Conservation (phyloP, 37 sponge, comb jelly and placozoan genomes). For the Axinella damicornis region DNA sequence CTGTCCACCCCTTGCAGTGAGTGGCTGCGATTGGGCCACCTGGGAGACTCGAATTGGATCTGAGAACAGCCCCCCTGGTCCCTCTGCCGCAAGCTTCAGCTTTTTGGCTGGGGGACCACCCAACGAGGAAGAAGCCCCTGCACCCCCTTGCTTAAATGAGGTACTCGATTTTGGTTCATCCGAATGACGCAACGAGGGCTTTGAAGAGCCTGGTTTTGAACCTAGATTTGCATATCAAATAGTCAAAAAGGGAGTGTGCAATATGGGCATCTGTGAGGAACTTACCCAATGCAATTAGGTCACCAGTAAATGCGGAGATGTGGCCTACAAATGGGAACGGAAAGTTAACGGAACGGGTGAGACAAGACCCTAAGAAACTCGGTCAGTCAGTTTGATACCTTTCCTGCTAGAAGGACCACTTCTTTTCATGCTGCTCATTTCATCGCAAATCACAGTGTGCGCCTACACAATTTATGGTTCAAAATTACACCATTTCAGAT, state of each 20-base stretch:
- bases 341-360: no score
- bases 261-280: neutral
- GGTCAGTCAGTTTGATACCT: neutral
- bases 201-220: constrained; percentile 30
- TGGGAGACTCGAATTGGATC: constrained; percentile 74
- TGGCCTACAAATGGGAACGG: constrained; percentile 63
- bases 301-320: constrained; percentile 27
- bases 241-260: neutral
- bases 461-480: no score
- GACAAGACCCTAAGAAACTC: no score
- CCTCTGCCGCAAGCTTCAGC: constrained; percentile 14
- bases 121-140: neutral
- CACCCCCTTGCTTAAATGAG: neutral
- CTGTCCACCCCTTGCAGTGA: neutral
- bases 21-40: neutral
- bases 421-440: constrained; percentile 47
- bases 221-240: no score
- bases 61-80: constrained; percentile 61
- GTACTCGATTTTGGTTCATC: constrained; percentile 9
- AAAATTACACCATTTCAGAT: no score
- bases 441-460: neutral
- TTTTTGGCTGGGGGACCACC: constrained; percentile 28
- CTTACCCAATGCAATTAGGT: constrained; percentile 55
- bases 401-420: constrained; percentile 36
- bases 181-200: constrained; percentile 15